Conservation (phyloP, 2,113 vertebrate species). For the Antechinus flavipes region DNA sequence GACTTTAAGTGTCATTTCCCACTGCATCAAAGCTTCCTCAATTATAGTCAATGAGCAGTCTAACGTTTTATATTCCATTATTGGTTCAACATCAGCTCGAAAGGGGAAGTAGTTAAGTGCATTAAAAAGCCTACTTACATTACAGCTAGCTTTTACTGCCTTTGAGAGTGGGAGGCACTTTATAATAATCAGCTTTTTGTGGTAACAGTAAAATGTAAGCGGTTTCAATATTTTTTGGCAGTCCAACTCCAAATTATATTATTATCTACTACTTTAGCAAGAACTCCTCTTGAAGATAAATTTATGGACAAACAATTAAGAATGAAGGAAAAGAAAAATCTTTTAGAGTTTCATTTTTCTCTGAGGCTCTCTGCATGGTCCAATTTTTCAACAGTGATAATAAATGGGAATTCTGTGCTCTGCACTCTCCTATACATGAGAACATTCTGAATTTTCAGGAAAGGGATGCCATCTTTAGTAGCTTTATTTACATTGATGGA, state of each 20-base stretch:
- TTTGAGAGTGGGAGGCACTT: constrained; percentile 21
- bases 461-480: background rate
- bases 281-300: constrained; percentile 9
- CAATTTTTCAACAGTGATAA: background rate
- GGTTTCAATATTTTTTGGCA: constrained; percentile 22
- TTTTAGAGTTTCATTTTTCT: background rate
- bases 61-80: background rate
- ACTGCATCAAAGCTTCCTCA: background rate
- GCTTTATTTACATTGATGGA: background rate
- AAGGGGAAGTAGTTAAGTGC: background rate
- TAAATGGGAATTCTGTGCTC: rapidly evolving
- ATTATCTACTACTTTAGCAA: background rate
- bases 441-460: background rate
- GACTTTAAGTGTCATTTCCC: background rate
- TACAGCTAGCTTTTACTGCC: constrained; percentile 15
- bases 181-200: background rate
- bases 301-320: background rate
- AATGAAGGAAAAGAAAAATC: background rate
- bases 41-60: background rate
- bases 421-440: background rate
- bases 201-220: constrained; percentile 11
- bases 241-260: constrained; percentile 7
- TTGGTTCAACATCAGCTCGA: background rate
- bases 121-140: background rate
- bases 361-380: background rate